Base-by-base conservation (phyloP, 1,140 invertebrate genomes). In the Heliothis subflexa region DNA sequence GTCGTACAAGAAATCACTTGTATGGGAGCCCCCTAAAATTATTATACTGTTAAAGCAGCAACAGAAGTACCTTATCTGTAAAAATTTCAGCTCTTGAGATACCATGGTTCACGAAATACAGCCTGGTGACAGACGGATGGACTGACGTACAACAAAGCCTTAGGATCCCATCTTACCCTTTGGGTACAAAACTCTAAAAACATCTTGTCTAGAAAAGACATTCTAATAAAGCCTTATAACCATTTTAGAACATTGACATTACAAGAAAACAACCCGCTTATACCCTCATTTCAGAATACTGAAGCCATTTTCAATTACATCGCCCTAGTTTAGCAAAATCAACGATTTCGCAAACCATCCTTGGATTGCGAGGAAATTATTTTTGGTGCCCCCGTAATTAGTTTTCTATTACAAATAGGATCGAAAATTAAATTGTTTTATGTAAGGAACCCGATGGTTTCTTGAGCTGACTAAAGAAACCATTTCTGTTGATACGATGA, bases 321-420 rank as follows among this genome's bases (percentile, higher is more conserved):
- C 7, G 12, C 18, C 71, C 0, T 61, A 61, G 33, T 74, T 45
- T 61, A 47, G 12, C 54, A 49, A 74, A 74, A 47, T 47, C 18
- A 54, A 71, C 49, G 68, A 40, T 71, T 71, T 71, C 11, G 54
- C 40, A 61, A 49, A 33, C n/a, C 45, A 61, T 59, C 55, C 45
- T 61, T 74, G 59, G 71, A 61, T 74, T 61, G 45, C 40, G 21
- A 49, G 3, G 40, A 61, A 74, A 74, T 49, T 74, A 74, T 33
- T 74, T 74, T 21, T 13, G 49, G 54, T 74, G 49, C 16, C 40
- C 21, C 5, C 55, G 18, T 74, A 74, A 74, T 74, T 74, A 74
- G 71, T 49, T 74, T 74, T 74, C 40, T 61, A 59, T 61, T 74
- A 61, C 13, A 74, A 74, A 74, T 61, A 61, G 40, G 71, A 21